A percentile compares a stretch with the other conserved stretches of the same genome.
phyloP scores from a whole-genome alignment of 2,797 vertebrate species.

The Melanotaenia nigrans region DNA sequence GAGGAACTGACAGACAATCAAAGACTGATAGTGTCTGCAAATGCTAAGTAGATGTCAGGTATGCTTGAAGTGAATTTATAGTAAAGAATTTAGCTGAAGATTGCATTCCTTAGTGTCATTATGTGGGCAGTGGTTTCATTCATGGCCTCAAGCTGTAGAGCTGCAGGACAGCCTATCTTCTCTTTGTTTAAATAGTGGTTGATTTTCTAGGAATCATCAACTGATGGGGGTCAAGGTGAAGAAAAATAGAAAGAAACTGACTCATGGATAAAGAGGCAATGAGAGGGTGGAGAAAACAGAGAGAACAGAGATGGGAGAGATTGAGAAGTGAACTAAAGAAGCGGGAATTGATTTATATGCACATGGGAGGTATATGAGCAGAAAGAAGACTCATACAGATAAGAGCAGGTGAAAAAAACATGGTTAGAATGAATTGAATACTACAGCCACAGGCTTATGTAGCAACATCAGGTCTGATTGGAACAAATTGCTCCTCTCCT shows the following conservation, averaged over 20 bases:
- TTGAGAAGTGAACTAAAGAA: constrained; percentile 6
- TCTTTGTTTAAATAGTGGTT: constrained; percentile 71
- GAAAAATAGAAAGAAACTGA: constrained; percentile 27
- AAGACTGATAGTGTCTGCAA: constrained; percentile 39
- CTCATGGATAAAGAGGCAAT: constrained; percentile 2
- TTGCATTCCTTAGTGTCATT: constrained; percentile 74
- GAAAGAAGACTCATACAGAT: not conserved
- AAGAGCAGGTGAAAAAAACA: constrained; percentile 1
- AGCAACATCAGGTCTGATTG: constrained; percentile 53
- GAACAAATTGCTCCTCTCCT: constrained; percentile 53
- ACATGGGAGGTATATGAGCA: not conserved
- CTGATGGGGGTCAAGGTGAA: constrained; percentile 5
- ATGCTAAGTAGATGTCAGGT: constrained; percentile 71
- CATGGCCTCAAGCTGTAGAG: constrained; percentile 53
- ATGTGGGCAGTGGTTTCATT: constrained; percentile 76
- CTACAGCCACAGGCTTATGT: constrained; percentile 15
- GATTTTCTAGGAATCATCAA: constrained; percentile 67
- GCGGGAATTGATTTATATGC: not conserved
- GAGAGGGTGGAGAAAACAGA: not conserved
- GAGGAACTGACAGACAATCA: constrained; percentile 23
- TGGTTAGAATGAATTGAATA: not conserved
- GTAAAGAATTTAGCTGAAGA: constrained; percentile 64
- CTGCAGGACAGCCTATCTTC: constrained; percentile 42
- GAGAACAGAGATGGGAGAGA: constrained; percentile 20
- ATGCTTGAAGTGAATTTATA: constrained; percentile 76